Conservation (phyloP, 2,797 vertebrate species). For the Pteronotus mesoamericanus region DNA sequence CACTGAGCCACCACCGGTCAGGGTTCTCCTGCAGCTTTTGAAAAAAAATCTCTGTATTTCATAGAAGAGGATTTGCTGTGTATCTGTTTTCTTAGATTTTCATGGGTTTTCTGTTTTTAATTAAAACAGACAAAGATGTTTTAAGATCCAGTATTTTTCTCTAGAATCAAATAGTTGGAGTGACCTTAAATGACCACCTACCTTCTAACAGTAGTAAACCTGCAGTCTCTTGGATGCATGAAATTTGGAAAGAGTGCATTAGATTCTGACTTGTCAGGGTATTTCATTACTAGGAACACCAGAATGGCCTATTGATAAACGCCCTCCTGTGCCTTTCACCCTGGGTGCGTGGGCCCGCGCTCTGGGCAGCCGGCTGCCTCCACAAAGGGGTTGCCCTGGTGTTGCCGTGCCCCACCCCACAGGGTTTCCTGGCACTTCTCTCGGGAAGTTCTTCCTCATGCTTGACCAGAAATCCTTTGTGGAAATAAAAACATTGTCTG, state of each 20-base stretch:
- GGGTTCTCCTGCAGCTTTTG: not conserved
- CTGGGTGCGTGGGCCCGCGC: accelerated
- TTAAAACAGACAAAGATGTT: slow-evolving; percentile 1
- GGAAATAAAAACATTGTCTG: not conserved
- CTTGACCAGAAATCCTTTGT: not conserved
- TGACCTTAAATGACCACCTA: not conserved
- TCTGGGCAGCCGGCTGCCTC: not conserved
- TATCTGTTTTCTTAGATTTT: slow-evolving; percentile 34
- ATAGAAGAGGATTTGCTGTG: not conserved
- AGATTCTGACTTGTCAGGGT: slow-evolving; percentile 13
- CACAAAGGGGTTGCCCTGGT: accelerated
- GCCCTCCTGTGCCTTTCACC: accelerated
- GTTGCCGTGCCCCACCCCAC: not conserved
- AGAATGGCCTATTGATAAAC: not conserved
- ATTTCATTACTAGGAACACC: not conserved
- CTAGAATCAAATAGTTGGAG: not conserved
- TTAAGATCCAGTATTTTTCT: not conserved
- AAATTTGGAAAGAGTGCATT: not conserved
- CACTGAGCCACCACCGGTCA: too few species aligned
- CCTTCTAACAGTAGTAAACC: not conserved
- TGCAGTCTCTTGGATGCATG: not conserved
- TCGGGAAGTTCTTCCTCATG: not conserved
- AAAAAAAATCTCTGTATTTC: not conserved
- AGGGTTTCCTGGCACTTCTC: not conserved
- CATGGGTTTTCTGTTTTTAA: slow-evolving; percentile 54